Base-by-base conservation (phyloP, 1,140 invertebrate species). In the Bradysia coprophila region DNA sequence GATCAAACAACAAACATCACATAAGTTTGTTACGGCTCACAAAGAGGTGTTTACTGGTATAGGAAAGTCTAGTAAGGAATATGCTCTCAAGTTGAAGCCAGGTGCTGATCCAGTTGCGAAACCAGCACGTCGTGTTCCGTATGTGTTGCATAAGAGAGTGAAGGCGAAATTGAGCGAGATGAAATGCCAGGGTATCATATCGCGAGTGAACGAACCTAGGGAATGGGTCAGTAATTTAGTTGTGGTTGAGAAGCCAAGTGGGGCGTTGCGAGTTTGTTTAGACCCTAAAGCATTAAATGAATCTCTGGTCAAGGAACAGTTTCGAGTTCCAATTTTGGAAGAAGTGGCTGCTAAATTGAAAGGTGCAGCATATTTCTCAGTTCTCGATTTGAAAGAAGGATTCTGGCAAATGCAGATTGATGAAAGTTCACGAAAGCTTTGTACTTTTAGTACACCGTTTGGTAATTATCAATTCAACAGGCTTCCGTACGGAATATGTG, bases 211-310 rank as follows among this genome's bases (percentile, higher is more conserved):
- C n/a, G n/a, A n/a, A n/a, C n/a, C n/a, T n/a, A n/a, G n/a, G n/a
- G 49, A 49, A 56, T 69, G 64, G 63, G 51, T 55, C 10, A 50
- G 54, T 23, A 57, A 58, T 21, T 46, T 61, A 24, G 51, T 67
- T 1, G 45, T 55, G 18, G 56, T 63, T 6, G 47, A 50, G 31
- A 67, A 67, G 46, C 40, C 45, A 33, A 50, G 60, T 43, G n/a
- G n/a, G n/a, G n/a, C 43, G 11, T 34, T 62, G 4, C 40, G 63
- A 15, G 21, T 68, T 0, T 64, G 59, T 43, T 49, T 59, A 18
- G 61, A 68, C 45, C 60, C 57, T 19, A 50, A 47, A 21, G 31
- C 50, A 38, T 45, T 63, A n/a, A 63, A 62, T 44, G 32, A 43
- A 37, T 49, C 45, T 38, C 28, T 43, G 11, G 3, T 15, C 9